Percentiles rank a stretch among this genome's conserved stretches.
Evolutionary conservation across 2,888 invertebrate species (phyloP).

Genomic region (Drosophila mayaguana): DNA sequence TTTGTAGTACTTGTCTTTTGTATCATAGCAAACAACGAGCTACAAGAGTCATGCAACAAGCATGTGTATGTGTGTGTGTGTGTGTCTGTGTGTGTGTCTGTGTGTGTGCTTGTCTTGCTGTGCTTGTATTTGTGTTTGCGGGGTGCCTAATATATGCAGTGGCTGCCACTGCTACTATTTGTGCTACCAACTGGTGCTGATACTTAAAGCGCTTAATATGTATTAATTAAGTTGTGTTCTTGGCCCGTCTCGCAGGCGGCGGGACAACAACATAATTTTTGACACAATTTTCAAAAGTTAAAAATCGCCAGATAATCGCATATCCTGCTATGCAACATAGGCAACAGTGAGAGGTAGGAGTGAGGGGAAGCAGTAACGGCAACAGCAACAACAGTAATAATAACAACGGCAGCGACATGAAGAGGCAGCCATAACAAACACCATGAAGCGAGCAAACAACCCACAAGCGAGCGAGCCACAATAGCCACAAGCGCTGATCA

Average conservation of each 20-base stretch:
- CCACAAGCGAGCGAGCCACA: constrained; percentile 30
- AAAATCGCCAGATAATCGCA: constrained; percentile 66
- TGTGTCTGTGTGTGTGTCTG: constrained; percentile 2
- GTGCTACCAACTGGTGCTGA: constrained; percentile 49
- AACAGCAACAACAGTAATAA: constrained; percentile 22
- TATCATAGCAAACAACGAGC: constrained; percentile 47
- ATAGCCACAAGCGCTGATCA: constrained; percentile 75
- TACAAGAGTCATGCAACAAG: constrained; percentile 13
- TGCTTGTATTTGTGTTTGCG: constrained; percentile 26
- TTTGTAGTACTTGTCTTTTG: constrained; percentile 48
- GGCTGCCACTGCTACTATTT: constrained; percentile 42
- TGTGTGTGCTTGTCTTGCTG: constrained; percentile 2
- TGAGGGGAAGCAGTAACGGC: constrained; percentile 5
- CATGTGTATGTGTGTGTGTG: background rate
- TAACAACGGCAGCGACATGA: constrained; percentile 46
- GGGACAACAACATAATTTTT: constrained; percentile 75
- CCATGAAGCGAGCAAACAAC: constrained; percentile 45
- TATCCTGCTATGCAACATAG: constrained; percentile 40
- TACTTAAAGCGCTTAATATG: constrained; percentile 53
- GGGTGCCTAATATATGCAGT: constrained; percentile 55
- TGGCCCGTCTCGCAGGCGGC: constrained; percentile 16
- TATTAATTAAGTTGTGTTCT: constrained; percentile 73
- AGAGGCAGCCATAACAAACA: constrained; percentile 71
- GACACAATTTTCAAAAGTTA: constrained; percentile 72
- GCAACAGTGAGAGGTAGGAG: background rate